phyloP scores from a whole-genome alignment of 2,113 vertebrate species.

The Nothobranchius furzeri region DNA sequence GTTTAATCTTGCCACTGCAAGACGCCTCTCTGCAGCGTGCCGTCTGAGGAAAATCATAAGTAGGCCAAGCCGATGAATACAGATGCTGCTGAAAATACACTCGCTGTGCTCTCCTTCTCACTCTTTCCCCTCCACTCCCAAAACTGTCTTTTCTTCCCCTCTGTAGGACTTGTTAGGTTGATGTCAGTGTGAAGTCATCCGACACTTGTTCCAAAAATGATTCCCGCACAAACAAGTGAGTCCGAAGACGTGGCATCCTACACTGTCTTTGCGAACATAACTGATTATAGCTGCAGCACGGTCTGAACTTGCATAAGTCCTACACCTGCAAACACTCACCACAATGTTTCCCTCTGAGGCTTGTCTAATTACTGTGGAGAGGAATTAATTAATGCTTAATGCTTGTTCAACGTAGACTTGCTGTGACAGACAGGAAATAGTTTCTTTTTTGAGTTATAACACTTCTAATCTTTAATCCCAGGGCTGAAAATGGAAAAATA shows the following conservation, averaged over 20 bases:
- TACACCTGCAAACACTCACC: not conserved
- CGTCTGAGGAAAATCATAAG: slow-evolving; percentile 48
- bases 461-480: no score
- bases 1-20: slow-evolving; percentile 56
- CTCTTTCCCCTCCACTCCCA: slow-evolving; percentile 27
- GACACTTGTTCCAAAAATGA: slow-evolving; percentile 29
- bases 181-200: slow-evolving; percentile 50
- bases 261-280: not conserved
- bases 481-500: no score
- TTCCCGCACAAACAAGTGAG: slow-evolving; percentile 24
- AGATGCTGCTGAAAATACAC: slow-evolving; percentile 58
- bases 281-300: slow-evolving; percentile 2
- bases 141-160: not conserved
- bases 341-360: slow-evolving; percentile 3
- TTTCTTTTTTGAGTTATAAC: not conserved
- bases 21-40: slow-evolving; percentile 26
- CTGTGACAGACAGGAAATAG: not conserved
- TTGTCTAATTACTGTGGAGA: slow-evolving; percentile 6
- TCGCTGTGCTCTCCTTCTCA: slow-evolving; percentile 37
- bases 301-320: not conserved
- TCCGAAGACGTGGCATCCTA: slow-evolving; percentile 6
- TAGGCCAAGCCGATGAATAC: slow-evolving; percentile 66
- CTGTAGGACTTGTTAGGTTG: slow-evolving; percentile 29
- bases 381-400: not conserved
- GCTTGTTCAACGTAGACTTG: slow-evolving; percentile 2